These are phyloP conservation scores for Mayetiola destructor DNA, from an alignment of 2,888 invertebrate genomes.

Conservation along the genomic window DNA sequence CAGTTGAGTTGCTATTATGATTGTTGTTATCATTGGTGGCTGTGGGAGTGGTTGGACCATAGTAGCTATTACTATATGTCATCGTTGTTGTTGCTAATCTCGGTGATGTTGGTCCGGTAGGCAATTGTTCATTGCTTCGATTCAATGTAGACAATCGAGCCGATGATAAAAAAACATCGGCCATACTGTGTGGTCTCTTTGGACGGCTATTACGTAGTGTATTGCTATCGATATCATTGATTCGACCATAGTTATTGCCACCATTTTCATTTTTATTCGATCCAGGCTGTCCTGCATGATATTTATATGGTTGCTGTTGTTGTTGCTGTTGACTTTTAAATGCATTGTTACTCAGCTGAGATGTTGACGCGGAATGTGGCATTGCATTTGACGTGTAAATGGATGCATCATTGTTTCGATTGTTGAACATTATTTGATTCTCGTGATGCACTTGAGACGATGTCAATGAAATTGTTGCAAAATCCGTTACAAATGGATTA, in stretches of 20 bases:
- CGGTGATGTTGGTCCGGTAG: conserved; percentile 3
- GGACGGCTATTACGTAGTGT: conserved; percentile 22
- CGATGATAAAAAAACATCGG: conserved; percentile 27
- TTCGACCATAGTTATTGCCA: conserved; percentile 6
- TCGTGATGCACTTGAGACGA: not conserved
- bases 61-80: conserved; percentile 14
- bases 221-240: conserved; percentile 6
- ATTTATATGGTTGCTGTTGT: conserved; percentile 17
- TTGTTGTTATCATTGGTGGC: no score
- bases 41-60: no score
- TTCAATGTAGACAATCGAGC: not conserved
- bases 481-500: conserved; percentile 20
- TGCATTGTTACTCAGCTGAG: not conserved
- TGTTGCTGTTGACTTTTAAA: conserved; percentile 17
- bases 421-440: not conserved
- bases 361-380: not conserved
- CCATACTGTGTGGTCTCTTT: conserved; percentile 48
- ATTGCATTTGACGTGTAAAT: not conserved
- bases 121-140: not conserved
- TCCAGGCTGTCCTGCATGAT: conserved; percentile 8
- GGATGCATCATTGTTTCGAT: not conserved
- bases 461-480: not conserved
- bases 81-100: conserved; percentile 19
- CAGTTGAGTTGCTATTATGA: not conserved
- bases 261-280: conserved; percentile 17